Conservation (phyloP, 2,797 vertebrate species). For the Philypnodon macrostomus region DNA sequence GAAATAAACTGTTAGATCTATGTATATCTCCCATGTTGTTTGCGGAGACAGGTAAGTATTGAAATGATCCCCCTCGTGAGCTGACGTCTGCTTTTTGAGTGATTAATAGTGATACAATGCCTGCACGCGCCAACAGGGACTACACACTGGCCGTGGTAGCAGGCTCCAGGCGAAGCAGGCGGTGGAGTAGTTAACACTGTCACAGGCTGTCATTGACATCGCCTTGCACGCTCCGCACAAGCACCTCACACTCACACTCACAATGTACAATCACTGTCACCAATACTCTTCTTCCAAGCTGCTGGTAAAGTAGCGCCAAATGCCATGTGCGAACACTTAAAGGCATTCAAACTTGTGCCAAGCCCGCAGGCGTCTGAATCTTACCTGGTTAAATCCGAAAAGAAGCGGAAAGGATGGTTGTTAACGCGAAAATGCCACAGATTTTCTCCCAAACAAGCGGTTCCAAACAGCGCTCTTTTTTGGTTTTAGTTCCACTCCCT, state of each 20-base stretch:
- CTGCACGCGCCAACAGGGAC: constrained; percentile 3
- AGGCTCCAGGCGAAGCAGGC: constrained; percentile 17
- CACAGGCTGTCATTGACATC: constrained; percentile 49
- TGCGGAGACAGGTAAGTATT: constrained; percentile 16
- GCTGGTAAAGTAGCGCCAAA: constrained; percentile 37
- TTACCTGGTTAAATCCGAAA: constrained; percentile 73
- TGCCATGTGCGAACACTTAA: background rate
- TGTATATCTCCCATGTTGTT: too few relatives aligned
- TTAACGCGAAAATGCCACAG: constrained; percentile 49
- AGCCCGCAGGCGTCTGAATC: constrained; percentile 4
- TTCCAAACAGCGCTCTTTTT: constrained; percentile 54
- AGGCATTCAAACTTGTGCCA: constrained; percentile 41
- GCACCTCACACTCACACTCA: constrained; percentile 15
- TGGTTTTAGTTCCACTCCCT: constrained; percentile 57
- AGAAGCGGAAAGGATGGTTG: constrained; percentile 27
- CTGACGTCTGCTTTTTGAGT: constrained; percentile 32
- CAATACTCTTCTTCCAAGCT: constrained; percentile 10
- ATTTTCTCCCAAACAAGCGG: constrained; percentile 42
- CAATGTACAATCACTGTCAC: background rate
- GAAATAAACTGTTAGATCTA: too few relatives aligned
- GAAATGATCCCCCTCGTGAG: constrained; percentile 9
- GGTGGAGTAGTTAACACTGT: constrained; percentile 42
- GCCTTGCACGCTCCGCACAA: constrained; percentile 30
- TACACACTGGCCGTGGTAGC: background rate
- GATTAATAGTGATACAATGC: constrained; percentile 44